Percentiles rank a stretch among this genome's conserved stretches.
Conservation (phyloP, 2,888 invertebrate species). For the Trachelus tabidus region DNA sequence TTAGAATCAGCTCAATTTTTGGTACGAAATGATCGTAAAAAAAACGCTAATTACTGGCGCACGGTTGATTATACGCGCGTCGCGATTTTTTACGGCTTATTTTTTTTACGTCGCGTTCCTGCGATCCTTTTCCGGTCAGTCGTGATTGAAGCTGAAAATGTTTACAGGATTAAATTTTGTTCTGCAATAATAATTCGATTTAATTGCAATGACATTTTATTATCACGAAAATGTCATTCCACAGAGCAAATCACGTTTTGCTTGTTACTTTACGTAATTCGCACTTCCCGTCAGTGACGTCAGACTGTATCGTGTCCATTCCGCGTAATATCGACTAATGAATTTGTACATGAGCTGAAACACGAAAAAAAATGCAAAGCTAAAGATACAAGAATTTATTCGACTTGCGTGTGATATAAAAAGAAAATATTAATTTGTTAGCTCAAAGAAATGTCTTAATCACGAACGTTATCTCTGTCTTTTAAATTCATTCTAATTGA, state of each 20-base stretch:
- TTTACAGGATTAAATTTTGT: background rate
- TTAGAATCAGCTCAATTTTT: too few species aligned
- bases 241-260: too few species aligned
- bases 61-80: background rate
- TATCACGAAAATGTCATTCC: background rate
- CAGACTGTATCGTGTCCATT: background rate
- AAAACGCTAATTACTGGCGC: background rate
- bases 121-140: background rate
- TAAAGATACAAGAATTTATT: background rate
- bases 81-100: background rate
- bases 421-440: background rate
- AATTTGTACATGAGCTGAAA: background rate
- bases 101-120: too few species aligned
- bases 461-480: background rate
- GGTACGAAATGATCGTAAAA: background rate
- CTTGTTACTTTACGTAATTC: background rate
- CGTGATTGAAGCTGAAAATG: background rate
- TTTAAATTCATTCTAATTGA: background rate
- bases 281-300: background rate
- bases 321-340: background rate
- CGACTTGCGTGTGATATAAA: background rate
- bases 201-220: background rate
- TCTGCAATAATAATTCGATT: background rate
- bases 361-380: background rate
- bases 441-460: background rate